Conservation (phyloP, 2,888 invertebrate species). For the Schrankia costaestrigalis region DNA sequence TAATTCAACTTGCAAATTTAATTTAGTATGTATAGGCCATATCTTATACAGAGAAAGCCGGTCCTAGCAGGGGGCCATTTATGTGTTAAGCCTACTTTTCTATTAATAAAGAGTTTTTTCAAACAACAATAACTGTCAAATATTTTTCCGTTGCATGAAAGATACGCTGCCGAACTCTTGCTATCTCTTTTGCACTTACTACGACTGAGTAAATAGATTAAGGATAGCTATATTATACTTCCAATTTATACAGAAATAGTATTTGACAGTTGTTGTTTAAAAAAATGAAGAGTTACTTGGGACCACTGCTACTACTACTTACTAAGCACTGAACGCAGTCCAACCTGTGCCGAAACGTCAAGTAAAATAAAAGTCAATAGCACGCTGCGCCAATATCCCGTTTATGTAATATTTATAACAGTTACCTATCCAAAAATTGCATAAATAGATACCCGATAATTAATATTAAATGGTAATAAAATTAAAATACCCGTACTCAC, state of each 20-base stretch:
- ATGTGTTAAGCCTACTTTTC: too few species aligned
- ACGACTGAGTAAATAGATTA: slow-evolving; percentile 48
- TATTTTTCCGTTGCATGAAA: slow-evolving; percentile 9
- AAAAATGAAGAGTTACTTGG: slow-evolving; percentile 1
- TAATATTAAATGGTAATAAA: slow-evolving; percentile 43
- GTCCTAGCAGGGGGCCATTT: too few species aligned
- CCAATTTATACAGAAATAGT: slow-evolving; percentile 5
- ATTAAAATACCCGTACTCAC: slow-evolving; percentile 68
- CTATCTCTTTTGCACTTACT: slow-evolving; percentile 48
- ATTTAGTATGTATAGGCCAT: too few species aligned
- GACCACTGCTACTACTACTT: too few species aligned
- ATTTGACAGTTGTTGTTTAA: slow-evolving; percentile 12
- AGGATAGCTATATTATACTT: slow-evolving; percentile 35
- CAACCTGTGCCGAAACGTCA: too few species aligned
- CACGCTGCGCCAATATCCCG: too few species aligned
- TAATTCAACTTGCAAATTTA: too few species aligned
- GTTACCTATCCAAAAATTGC: slow-evolving; percentile 20
- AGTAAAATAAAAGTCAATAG: too few species aligned
- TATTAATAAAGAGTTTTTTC: neutral
- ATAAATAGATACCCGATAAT: slow-evolving; percentile 20
- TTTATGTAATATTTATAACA: too few species aligned
- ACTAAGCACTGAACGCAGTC: too few species aligned
- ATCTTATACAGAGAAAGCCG: too few species aligned
- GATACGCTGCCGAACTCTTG: slow-evolving; percentile 26
- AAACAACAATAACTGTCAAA: slow-evolving; percentile 6